Conservation (phyloP, 2,113 vertebrate species). For the Ardeotis arabs region DNA sequence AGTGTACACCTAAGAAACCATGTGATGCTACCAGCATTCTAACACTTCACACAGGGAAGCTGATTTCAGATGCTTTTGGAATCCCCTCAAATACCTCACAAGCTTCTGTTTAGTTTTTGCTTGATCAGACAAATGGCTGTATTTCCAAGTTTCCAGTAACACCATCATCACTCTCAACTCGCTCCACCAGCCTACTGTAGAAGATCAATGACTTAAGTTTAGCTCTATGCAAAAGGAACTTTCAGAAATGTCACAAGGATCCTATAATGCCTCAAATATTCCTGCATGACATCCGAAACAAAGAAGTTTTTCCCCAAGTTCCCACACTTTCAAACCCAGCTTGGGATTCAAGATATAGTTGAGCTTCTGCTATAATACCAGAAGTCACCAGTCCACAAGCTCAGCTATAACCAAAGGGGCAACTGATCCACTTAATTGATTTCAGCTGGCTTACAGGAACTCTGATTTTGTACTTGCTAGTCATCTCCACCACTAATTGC, state of each 20-base stretch:
- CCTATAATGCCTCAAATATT: neutral
- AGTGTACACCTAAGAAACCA: fast-evolving
- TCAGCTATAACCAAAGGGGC: neutral
- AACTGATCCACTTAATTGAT: neutral
- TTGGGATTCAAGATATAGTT: neutral
- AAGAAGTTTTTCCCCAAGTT: neutral
- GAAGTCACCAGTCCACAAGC: neutral
- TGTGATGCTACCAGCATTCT: neutral
- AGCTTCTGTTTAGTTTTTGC: neutral
- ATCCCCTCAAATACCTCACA: neutral
- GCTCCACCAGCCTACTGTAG: neutral
- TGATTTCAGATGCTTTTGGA: neutral
- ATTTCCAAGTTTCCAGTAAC: neutral
- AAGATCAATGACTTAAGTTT: neutral
- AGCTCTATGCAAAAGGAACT: neutral
- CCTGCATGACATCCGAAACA: neutral
- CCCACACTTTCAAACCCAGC: neutral
- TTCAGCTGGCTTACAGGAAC: neutral
- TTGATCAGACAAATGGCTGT: neutral
- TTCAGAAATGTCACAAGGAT: neutral
- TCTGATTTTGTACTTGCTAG: neutral
- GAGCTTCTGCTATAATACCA: neutral
- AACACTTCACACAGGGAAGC: neutral
- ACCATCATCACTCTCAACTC: neutral
- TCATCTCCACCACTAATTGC: neutral